These are phyloP conservation scores for Acronicta aceris DNA, from an alignment of 2,888 invertebrate genomes.

Conservation along the genomic window DNA sequence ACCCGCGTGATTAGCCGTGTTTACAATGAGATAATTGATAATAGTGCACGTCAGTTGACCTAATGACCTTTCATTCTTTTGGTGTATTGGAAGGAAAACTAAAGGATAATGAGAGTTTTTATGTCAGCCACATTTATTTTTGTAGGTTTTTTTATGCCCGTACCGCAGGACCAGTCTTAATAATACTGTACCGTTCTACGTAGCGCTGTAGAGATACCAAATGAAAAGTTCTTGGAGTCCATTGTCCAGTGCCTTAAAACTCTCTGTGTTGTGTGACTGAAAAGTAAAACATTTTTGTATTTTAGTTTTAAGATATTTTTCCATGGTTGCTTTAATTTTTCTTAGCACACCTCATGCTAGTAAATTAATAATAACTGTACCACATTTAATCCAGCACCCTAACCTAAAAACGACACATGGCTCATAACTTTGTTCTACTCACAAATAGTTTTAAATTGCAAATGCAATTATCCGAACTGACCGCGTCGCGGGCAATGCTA, in stretches of 20 bases:
- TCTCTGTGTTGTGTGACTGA: too few relatives aligned
- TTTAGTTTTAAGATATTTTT: too few relatives aligned
- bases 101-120: not conserved
- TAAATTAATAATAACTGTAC: not conserved
- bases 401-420: slow-evolving; percentile 37
- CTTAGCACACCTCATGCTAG: too few relatives aligned
- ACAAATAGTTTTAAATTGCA: slow-evolving; percentile 72
- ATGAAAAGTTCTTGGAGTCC: too few relatives aligned
- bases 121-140: too few relatives aligned
- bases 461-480: slow-evolving; percentile 67
- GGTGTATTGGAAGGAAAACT: not conserved
- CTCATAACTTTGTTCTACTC: slow-evolving; percentile 51
- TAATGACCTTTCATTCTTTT: slow-evolving; percentile 14
- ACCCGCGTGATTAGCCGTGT: slow-evolving; percentile 32
- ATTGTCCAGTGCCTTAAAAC: too few relatives aligned
- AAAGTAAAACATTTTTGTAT: too few relatives aligned
- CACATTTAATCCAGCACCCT: slow-evolving; percentile 17
- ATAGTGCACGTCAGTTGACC: slow-evolving; percentile 14
- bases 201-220: too few relatives aligned
- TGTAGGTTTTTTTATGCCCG: too few relatives aligned
- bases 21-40: slow-evolving; percentile 45
- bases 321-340: too few relatives aligned
- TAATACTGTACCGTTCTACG: too few relatives aligned
- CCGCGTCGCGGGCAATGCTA: slow-evolving; percentile 49
- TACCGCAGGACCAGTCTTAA: too few relatives aligned